Percentiles rank a stretch among this genome's conserved stretches.
These are phyloP conservation scores for Thymelicus sylvestris DNA, from an alignment of 2,888 invertebrate genomes.

Conservation along the genomic window DNA sequence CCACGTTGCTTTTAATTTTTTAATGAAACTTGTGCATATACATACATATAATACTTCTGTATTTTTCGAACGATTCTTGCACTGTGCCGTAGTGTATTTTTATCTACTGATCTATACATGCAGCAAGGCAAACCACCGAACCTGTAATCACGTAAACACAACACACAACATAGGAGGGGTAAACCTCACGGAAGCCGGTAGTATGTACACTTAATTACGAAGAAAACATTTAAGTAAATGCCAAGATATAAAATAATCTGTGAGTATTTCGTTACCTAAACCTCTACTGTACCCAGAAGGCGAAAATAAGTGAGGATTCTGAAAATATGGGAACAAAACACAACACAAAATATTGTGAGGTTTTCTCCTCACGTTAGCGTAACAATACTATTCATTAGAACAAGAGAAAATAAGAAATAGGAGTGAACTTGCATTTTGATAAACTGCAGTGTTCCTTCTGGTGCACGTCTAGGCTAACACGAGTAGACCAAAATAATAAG, in stretches of 20 bases:
- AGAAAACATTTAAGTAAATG: too few relatives aligned
- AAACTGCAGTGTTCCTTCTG: not conserved
- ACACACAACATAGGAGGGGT: not conserved
- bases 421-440: too few relatives aligned
- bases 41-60: too few relatives aligned
- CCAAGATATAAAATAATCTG: not conserved
- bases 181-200: not conserved
- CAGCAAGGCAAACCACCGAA: not conserved
- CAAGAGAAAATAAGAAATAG: too few relatives aligned
- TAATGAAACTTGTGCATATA: too few relatives aligned
- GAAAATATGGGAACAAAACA: slow-evolving; percentile 2
- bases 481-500: not conserved
- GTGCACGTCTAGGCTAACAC: not conserved
- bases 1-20: too few relatives aligned
- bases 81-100: too few relatives aligned
- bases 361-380: not conserved
- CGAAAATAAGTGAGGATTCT: not conserved
- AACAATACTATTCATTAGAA: too few relatives aligned
- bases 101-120: too few relatives aligned
- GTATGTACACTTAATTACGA: not conserved
- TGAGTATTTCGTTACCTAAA: not conserved
- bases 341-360: not conserved
- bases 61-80: too few relatives aligned
- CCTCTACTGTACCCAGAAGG: not conserved
- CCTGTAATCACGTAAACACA: not conserved